phyloP scores from a whole-genome alignment of 1,140 invertebrate genomes.

The Sitobion miscanthi region DNA sequence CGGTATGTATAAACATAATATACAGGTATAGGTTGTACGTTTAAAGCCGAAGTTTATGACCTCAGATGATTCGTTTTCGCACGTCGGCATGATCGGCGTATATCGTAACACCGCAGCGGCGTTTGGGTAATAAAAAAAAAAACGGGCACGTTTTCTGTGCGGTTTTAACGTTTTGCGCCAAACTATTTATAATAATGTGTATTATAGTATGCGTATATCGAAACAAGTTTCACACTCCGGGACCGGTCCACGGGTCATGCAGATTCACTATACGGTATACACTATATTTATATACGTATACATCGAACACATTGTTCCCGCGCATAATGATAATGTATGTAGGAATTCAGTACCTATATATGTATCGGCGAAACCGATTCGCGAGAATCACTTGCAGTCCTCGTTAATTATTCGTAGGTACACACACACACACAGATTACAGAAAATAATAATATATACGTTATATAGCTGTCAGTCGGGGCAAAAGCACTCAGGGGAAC shows the following conservation, averaged over 20 bases:
- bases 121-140: neutral
- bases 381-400: neutral
- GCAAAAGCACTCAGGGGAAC: conserved; percentile 25
- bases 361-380: neutral
- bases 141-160: neutral
- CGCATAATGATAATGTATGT: conserved; percentile 8
- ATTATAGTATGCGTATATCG: neutral
- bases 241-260: neutral
- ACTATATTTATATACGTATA: neutral
- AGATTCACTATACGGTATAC: neutral
- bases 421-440: neutral
- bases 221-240: conserved; percentile 20
- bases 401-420: neutral
- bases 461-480: conserved; percentile 18
- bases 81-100: neutral
- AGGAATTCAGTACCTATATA: neutral
- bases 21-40: neutral
- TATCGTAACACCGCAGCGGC: neutral
- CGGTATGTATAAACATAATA: neutral
- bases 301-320: neutral
- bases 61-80: neutral
- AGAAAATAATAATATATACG: neutral
- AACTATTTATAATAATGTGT: neutral
- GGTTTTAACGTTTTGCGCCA: neutral
- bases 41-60: neutral